These are phyloP conservation scores for Therioaphis trifolii DNA, from an alignment of 2,888 invertebrate species.

Conservation along the genomic window DNA sequence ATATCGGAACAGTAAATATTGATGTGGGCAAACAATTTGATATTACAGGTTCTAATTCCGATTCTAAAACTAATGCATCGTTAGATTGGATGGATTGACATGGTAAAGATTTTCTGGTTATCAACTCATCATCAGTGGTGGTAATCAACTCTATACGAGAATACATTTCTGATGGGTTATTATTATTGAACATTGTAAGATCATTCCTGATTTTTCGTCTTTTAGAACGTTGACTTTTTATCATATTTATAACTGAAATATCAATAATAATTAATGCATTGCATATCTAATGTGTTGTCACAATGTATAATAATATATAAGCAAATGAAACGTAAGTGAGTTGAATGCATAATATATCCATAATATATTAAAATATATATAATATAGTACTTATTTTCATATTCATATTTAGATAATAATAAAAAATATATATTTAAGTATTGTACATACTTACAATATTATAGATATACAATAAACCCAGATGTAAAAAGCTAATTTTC, in stretches of 20 bases:
- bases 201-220: conserved; percentile 11
- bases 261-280: conserved; percentile 5
- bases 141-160: neutral
- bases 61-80: neutral
- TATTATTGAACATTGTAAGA: neutral
- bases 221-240: neutral
- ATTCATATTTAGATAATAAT: too few species aligned
- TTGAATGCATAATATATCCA: neutral
- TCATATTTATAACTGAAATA: neutral
- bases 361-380: neutral
- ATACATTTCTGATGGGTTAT: neutral
- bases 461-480: too few species aligned
- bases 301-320: neutral
- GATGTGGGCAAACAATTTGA: neutral
- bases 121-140: neutral
- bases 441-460: too few species aligned
- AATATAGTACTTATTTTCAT: too few species aligned
- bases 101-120: neutral
- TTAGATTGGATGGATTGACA: neutral
- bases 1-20: neutral
- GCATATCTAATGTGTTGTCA: neutral
- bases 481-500: too few species aligned
- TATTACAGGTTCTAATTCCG: neutral
- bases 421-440: too few species aligned
- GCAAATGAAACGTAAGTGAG: neutral